phyloP scores from a whole-genome alignment of 1,140 invertebrate genomes.

The Andricus grossulariae region DNA sequence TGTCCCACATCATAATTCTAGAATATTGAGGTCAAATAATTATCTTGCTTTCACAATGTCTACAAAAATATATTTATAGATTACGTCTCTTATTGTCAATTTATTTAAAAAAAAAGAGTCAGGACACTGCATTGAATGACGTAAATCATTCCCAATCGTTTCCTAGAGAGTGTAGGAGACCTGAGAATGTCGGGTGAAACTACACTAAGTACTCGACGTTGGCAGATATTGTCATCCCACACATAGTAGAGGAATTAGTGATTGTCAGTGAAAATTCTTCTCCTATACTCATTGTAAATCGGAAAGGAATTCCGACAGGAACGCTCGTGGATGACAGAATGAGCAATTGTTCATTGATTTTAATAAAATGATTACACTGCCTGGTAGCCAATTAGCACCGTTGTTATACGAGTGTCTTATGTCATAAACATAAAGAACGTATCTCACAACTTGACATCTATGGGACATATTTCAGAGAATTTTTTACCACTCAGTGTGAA shows the following conservation, averaged over 20 bases:
- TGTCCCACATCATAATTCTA: too few species aligned
- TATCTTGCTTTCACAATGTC: not conserved
- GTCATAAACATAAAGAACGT: slow-evolving; percentile 21
- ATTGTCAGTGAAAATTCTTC: slow-evolving; percentile 16
- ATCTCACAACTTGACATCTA: slow-evolving; percentile 13
- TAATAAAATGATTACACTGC: slow-evolving; percentile 7
- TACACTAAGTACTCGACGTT: slow-evolving; percentile 6
- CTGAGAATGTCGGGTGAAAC: slow-evolving; percentile 50
- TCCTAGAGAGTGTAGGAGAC: slow-evolving; percentile 43
- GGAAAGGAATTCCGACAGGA: slow-evolving; percentile 9
- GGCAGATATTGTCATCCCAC: slow-evolving; percentile 28
- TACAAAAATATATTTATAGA: not conserved
- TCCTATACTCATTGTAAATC: slow-evolving; percentile 6
- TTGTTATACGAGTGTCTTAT: slow-evolving; percentile 4
- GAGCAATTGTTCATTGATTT: slow-evolving; percentile 28
- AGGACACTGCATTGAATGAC: not conserved
- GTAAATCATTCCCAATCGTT: slow-evolving; percentile 31
- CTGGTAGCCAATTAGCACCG: slow-evolving; percentile 23
- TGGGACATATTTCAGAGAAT: slow-evolving; percentile 10
- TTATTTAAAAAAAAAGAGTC: not conserved
- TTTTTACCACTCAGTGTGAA: slow-evolving; percentile 17
- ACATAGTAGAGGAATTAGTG: slow-evolving; percentile 10
- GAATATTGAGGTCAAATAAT: not conserved
- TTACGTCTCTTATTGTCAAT: not conserved
- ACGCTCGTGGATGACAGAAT: not conserved